Conservation (phyloP, 2,888 invertebrate genomes). For the Brachypalpus laphriformis region DNA sequence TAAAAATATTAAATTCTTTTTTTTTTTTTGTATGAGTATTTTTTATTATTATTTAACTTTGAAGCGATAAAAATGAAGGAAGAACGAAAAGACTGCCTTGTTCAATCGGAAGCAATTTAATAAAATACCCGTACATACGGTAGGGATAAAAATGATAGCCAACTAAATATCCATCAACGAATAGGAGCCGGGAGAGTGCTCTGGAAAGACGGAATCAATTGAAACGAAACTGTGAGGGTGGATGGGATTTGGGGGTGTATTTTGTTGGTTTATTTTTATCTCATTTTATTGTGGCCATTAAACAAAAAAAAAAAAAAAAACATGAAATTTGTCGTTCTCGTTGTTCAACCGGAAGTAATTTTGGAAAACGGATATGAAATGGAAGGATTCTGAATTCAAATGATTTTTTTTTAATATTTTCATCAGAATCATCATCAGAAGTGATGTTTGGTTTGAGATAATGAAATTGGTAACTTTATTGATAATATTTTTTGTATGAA, state of each 20-base stretch:
- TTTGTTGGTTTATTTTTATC: constrained; percentile 20
- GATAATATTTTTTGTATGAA: neutral
- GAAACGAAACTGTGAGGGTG: constrained; percentile 45
- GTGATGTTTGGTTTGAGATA: constrained; percentile 24
- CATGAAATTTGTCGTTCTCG: constrained; percentile 33
- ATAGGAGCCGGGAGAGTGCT: constrained; percentile 1
- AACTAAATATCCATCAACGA: constrained; percentile 44
- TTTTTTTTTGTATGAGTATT: constrained; percentile 22
- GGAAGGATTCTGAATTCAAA: constrained; percentile 47
- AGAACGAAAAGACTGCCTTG: neutral
- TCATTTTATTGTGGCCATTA: constrained; percentile 31
- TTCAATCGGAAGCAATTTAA: constrained; percentile 67
- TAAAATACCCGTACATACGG: constrained; percentile 45
- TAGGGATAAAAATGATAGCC: constrained; percentile 39
- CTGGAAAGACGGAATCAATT: constrained; percentile 59
- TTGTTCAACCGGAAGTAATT: constrained; percentile 66
- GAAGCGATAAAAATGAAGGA: neutral
- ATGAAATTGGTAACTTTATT: constrained; percentile 28
- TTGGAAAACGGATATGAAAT: constrained; percentile 69
- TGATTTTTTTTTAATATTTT: constrained; percentile 28
- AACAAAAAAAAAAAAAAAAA: constrained; percentile 30
- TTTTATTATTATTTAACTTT: constrained; percentile 55
- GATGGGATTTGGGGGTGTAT: constrained; percentile 3
- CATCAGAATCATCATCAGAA: constrained; percentile 20
- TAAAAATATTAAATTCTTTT: constrained; percentile 59